Evolutionary conservation across 1,140 invertebrate genomes (phyloP).

Genomic region (Eufriesea mexicana): DNA sequence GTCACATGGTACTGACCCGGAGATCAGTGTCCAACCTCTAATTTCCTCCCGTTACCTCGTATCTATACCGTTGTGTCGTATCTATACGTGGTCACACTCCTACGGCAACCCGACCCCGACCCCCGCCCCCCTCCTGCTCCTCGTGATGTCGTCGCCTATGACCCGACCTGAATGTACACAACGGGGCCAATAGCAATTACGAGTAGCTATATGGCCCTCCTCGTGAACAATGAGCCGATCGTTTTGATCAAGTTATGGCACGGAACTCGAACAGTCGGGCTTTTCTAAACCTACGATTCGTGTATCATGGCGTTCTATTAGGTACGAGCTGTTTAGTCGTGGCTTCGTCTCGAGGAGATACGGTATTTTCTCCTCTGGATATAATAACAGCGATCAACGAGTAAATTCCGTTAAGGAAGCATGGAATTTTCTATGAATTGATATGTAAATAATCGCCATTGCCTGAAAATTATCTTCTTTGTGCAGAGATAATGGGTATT

Average conservation of each 20-base stretch:
- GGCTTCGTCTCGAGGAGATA: too few relatives aligned
- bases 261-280: not conserved
- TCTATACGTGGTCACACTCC: conserved; percentile 62
- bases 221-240: conserved; percentile 52
- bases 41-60: conserved; percentile 68
- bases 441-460: too few relatives aligned
- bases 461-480: too few relatives aligned
- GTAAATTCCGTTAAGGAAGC: too few relatives aligned
- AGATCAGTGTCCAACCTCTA: conserved; percentile 66
- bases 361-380: too few relatives aligned
- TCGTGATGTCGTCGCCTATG: conserved; percentile 64
- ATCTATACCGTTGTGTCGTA: conserved; percentile 63
- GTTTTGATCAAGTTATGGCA: conserved; percentile 37
- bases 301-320: not conserved
- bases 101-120: conserved; percentile 12
- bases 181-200: conserved; percentile 68
- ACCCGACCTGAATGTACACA: conserved; percentile 66
- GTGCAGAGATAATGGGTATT: too few relatives aligned
- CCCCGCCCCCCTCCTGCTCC: conserved; percentile 31
- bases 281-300: not conserved
- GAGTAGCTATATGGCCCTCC: conserved; percentile 54
- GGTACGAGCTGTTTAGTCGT: not conserved
- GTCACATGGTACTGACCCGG: conserved; percentile 50
- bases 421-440: too few relatives aligned
- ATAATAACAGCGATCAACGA: too few relatives aligned